Conservation (phyloP, 2,888 invertebrate species). For the Drosophila nr. medialis region DNA sequence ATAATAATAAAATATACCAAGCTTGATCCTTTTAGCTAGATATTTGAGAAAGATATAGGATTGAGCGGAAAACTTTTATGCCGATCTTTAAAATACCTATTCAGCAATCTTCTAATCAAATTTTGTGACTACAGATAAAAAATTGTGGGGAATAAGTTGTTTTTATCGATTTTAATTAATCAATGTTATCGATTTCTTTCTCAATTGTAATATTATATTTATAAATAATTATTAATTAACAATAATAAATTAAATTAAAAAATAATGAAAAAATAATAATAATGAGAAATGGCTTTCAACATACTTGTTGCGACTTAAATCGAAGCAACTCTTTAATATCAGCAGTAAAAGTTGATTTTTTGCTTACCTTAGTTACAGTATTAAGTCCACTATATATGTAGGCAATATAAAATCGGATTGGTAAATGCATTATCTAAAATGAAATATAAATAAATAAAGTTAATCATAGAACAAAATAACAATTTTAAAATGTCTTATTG, state of each 20-base stretch:
- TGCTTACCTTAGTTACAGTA: conserved; percentile 1
- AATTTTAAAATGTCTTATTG: background rate
- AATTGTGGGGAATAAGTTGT: rapidly evolving
- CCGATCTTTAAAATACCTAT: background rate
- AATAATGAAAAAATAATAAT: background rate
- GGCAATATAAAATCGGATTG: background rate
- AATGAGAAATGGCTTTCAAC: background rate
- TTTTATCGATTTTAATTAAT: background rate
- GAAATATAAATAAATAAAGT: background rate
- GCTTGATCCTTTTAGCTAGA: background rate
- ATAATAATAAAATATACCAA: too few relatives aligned
- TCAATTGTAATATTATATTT: background rate
- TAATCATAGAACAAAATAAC: background rate
- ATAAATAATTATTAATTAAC: background rate
- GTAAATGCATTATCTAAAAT: background rate
- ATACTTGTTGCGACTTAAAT: background rate
- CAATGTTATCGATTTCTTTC: background rate
- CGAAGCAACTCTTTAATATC: background rate
- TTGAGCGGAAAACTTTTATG: background rate
- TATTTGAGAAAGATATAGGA: background rate
- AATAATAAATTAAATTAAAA: background rate
- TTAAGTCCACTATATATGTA: background rate
- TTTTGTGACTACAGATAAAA: background rate
- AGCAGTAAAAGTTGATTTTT: background rate
- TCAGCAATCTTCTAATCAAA: background rate